Percentiles rank a stretch among this genome's conserved stretches.
Conservation (phyloP, 2,113 vertebrate species). For the Erpornis zantholeuca region DNA sequence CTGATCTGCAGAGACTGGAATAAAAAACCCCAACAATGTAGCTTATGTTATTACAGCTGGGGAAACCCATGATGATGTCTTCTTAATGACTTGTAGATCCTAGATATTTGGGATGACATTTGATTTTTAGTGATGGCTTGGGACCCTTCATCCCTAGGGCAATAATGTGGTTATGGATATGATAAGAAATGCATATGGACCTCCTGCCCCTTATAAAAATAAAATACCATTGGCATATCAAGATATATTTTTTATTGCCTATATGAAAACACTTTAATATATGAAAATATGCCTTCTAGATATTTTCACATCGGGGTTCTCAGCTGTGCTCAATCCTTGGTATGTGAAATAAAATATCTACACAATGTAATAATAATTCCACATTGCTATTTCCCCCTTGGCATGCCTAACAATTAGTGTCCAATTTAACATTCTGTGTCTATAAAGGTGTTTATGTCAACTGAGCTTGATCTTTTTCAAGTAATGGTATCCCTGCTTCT, state of each 20-base stretch:
- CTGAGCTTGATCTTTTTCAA: not conserved
- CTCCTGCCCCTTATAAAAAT: not conserved
- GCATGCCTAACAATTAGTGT: not conserved
- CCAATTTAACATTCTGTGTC: not conserved
- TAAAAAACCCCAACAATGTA: not conserved
- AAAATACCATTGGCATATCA: not conserved
- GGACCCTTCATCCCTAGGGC: not conserved
- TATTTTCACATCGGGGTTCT: not conserved
- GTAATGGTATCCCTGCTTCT: not conserved
- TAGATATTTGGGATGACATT: not conserved
- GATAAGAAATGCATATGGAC: not conserved
- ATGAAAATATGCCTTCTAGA: slow-evolving; percentile 34
- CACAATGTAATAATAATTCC: not conserved
- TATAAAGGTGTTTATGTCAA: not conserved
- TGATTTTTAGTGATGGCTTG: not conserved
- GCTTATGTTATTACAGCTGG: not conserved
- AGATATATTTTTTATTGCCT: not conserved
- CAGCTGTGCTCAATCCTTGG: not conserved
- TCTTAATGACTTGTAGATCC: not conserved
- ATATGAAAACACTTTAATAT: not conserved
- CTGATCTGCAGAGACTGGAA: not conserved
- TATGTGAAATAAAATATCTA: slow-evolving; percentile 7
- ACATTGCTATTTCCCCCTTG: not conserved
- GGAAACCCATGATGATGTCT: not conserved
- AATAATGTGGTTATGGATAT: not conserved